Percentiles rank a stretch among this genome's conserved stretches.
Evolutionary conservation across 2,797 vertebrate species (phyloP).

Genomic region (Vespertilio murinus): DNA sequence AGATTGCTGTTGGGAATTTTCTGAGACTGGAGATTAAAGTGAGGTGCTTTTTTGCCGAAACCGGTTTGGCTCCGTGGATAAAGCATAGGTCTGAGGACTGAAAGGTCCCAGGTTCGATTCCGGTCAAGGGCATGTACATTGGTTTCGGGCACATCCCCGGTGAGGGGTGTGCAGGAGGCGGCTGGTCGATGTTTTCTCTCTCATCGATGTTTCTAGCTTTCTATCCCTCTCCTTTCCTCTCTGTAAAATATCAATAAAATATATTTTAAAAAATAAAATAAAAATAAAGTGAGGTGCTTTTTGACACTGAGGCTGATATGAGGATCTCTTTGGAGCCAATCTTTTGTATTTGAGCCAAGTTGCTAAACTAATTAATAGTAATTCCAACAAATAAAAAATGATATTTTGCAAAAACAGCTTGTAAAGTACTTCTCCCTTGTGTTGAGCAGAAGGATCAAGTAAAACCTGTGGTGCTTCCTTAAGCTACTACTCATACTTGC

Average conservation of each 20-base stretch:
- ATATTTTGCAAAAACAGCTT: slow-evolving; percentile 59
- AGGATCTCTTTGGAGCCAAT: slow-evolving; percentile 39
- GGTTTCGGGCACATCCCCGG: too few species aligned
- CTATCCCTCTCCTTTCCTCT: too few species aligned
- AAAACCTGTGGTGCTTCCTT: slow-evolving; percentile 12
- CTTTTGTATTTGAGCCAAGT: slow-evolving; percentile 59
- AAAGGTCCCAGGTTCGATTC: too few species aligned
- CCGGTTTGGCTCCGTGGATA: too few species aligned
- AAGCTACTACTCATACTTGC: background rate
- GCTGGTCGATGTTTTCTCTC: too few species aligned
- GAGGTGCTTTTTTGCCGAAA: slow-evolving; percentile 59
- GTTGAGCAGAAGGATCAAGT: slow-evolving; percentile 18
- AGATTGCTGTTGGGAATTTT: slow-evolving; percentile 46
- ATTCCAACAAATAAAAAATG: slow-evolving; percentile 58
- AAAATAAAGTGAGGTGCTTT: slow-evolving; percentile 55
- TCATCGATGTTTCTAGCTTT: too few species aligned
- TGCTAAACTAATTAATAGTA: slow-evolving; percentile 67
- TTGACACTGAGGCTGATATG: slow-evolving; percentile 10
- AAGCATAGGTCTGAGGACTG: too few species aligned
- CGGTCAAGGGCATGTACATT: too few species aligned
- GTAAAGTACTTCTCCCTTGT: slow-evolving; percentile 34
- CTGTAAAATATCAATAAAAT: too few species aligned
- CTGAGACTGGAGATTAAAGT: slow-evolving; percentile 51
- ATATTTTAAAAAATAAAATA: too few species aligned
- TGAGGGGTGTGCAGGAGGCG: too few species aligned